Evolutionary conservation across 2,797 vertebrate species (phyloP).

Genomic region (Eutrigla gurnardus): DNA sequence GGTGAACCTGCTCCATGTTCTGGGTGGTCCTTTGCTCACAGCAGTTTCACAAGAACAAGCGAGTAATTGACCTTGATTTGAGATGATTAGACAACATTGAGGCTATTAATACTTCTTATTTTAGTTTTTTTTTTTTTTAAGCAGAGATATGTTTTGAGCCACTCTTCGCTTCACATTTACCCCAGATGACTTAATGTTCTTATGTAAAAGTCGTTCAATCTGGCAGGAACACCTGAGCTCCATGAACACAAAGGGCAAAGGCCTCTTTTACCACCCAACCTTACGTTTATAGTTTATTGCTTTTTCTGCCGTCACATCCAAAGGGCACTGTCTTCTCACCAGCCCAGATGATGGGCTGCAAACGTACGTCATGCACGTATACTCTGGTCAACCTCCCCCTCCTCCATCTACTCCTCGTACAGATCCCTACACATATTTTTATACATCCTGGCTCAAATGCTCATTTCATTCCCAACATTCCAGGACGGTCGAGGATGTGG

Average conservation of each 20-base stretch:
- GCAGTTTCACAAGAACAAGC: neutral
- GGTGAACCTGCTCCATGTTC: neutral
- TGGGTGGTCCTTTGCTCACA: neutral
- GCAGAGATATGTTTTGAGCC: neutral
- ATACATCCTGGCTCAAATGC: slow-evolving; percentile 34
- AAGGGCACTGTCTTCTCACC: neutral
- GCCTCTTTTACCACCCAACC: neutral
- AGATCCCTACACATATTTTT: slow-evolving; percentile 20
- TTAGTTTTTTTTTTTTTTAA: neutral
- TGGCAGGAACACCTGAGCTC: slow-evolving; percentile 33
- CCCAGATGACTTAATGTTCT: neutral
- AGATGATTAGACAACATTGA: neutral
- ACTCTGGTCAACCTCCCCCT: neutral
- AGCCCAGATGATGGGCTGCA: neutral
- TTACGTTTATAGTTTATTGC: neutral
- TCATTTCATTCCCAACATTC: slow-evolving; percentile 61
- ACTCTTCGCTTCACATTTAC: neutral
- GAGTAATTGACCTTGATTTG: neutral
- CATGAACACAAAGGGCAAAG: slow-evolving; percentile 10
- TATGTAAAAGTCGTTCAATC: slow-evolving; percentile 36
- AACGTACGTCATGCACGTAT: neutral
- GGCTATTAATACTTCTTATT: neutral
- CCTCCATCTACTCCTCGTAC: neutral
- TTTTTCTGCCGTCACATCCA: neutral
- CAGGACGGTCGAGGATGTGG: slow-evolving; percentile 30